Conservation (phyloP, 2,113 vertebrate genomes). For the Gallinago jamesoni region DNA sequence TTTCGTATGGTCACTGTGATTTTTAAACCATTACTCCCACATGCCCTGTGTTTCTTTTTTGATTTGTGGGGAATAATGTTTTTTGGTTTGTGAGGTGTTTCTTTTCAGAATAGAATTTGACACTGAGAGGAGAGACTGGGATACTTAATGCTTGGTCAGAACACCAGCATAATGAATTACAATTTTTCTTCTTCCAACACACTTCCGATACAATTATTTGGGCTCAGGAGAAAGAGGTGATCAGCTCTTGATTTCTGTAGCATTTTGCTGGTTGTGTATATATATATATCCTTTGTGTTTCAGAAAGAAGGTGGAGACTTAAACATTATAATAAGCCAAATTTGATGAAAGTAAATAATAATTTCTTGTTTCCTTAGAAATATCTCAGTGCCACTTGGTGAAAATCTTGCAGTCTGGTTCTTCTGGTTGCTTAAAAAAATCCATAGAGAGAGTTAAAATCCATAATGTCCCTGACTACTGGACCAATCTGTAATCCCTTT, state of each 20-base stretch:
- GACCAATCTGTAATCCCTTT: not conserved
- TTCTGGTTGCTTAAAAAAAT: not conserved
- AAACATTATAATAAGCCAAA: not conserved
- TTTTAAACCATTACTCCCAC: not conserved
- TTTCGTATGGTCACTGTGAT: not conserved
- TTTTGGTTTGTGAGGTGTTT: not conserved
- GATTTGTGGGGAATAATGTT: not conserved
- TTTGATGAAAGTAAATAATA: not conserved
- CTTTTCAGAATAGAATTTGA: not conserved
- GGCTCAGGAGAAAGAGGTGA: not conserved
- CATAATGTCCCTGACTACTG: not conserved
- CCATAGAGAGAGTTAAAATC: not conserved
- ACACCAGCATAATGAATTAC: not conserved
- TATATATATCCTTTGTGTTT: not conserved
- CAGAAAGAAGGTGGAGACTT: rapidly evolving
- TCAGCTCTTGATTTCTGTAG: not conserved
- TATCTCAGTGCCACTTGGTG: not conserved
- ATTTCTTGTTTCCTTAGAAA: not conserved
- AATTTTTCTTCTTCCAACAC: not conserved
- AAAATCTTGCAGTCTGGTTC: not conserved
- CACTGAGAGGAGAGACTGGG: not conserved
- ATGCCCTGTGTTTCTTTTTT: not conserved
- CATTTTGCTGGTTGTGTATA: not conserved
- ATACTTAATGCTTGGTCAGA: not conserved
- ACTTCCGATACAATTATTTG: not conserved